Evolutionary conservation across 2,888 invertebrate species (phyloP), one percentile per base, ranked within the genome.

Genomic region (Encarsia formosa): DNA sequence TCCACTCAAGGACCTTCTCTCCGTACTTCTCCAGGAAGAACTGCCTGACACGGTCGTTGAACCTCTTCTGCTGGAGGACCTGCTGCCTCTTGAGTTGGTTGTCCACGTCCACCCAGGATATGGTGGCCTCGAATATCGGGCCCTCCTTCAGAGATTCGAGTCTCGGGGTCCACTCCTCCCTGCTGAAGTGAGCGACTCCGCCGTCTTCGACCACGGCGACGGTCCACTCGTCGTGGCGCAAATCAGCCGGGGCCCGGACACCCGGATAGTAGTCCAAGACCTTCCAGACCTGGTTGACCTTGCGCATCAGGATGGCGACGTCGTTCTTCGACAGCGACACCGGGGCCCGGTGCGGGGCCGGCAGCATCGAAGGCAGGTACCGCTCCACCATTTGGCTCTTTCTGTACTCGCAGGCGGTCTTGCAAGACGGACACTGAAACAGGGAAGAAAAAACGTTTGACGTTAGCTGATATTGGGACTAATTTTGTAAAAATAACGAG

Each of bases 121-220:
- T 61, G 2, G 65, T 69, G 0, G 73, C 72, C 34, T 73, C 72
- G 59, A 63, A 70, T 9, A 73, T 63, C 0, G 68, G 62, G 0
- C 71, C 69, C n/a, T 65, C 64, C 40, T 67, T 68, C 38, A 72
- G 55, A 0, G 65, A 64, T n/a, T 71, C 68, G 46, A 73, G 39
- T 1, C 60, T 70, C 0, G 73, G 73, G 2, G 57, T 56, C 73
- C 73, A 73, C 18, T 69, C 69, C 46, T 70, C 67, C 68, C 69
- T 70, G 40, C 67, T 69, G 60, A 52, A 66, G 26, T 71, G 70
- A 35, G 58, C 60, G 3, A 70, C 55, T 3, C 69, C 71, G 4
- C 68, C 71, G 38, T 70, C 63, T 19, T 70, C 68, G 8, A 64
- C 62, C 1, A 68, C 63, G 2, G 66, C 69, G 24, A 74, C 59